phyloP scores from a whole-genome alignment of 2,113 vertebrate genomes.

The Mastomys coucha region DNA sequence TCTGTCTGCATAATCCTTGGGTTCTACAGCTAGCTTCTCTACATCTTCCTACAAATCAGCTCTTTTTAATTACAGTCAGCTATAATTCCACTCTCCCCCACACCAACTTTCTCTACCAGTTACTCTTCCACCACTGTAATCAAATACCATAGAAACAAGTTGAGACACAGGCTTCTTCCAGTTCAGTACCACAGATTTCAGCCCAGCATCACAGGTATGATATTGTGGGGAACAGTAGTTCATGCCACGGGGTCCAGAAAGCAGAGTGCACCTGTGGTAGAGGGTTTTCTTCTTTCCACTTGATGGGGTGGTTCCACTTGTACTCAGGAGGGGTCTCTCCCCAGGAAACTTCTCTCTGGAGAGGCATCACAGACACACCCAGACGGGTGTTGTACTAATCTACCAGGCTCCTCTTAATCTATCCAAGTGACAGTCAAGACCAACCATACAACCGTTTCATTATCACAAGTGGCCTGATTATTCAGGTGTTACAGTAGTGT shows the following conservation, averaged over 20 bases:
- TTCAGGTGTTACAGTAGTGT: background rate
- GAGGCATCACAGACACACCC: background rate
- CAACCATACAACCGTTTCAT: background rate
- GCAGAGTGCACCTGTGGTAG: background rate
- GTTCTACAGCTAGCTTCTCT: background rate
- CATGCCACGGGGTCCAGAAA: background rate
- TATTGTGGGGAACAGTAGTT: background rate
- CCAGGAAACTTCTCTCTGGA: background rate
- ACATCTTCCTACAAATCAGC: background rate
- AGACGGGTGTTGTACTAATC: background rate
- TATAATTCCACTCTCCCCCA: background rate
- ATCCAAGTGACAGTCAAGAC: background rate
- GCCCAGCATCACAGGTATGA: background rate
- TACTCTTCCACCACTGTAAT: background rate
- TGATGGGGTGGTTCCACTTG: background rate
- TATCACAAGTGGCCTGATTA: constrained; percentile 13
- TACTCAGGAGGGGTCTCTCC: background rate
- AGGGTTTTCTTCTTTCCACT: background rate
- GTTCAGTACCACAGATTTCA: background rate
- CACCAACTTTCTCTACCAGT: background rate
- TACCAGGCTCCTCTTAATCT: background rate
- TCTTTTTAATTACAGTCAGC: background rate
- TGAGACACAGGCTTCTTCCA: background rate
- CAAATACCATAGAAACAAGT: background rate
- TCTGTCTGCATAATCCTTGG: background rate